These are phyloP conservation scores for Desmodus rotundus DNA, from an alignment of 2,113 vertebrate species.

Conservation along the genomic window DNA sequence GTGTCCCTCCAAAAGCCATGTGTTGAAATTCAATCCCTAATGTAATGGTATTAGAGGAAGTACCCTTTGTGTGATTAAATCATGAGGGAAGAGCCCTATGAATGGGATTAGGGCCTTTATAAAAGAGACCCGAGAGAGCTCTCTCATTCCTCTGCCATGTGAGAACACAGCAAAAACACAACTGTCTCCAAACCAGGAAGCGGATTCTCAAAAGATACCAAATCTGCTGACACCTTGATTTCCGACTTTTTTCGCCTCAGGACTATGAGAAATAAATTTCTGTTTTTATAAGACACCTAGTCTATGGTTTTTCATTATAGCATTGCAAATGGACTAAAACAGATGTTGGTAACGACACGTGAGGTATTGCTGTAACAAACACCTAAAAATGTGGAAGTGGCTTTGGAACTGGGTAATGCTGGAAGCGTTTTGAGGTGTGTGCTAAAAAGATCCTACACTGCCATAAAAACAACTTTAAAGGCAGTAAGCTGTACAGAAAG, in stretches of 20 bases:
- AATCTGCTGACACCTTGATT: background rate
- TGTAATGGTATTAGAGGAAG: background rate
- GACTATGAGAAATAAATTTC: background rate
- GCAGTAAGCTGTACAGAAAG: background rate
- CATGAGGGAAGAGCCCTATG: too few species aligned
- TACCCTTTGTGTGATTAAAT: background rate
- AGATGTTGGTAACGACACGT: background rate
- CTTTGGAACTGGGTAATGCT: background rate
- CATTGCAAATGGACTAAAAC: background rate
- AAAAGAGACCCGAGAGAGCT: too few species aligned
- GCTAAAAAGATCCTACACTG: background rate
- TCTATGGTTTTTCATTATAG: background rate
- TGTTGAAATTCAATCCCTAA: background rate
- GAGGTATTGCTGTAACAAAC: background rate
- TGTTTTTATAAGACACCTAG: background rate
- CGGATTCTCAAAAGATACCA: background rate
- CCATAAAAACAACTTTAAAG: background rate
- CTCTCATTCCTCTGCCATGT: too few species aligned
- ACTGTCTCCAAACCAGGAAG: too few species aligned
- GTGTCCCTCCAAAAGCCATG: background rate
- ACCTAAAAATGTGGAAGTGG: background rate
- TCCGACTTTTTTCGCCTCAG: background rate
- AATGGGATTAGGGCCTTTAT: too few species aligned
- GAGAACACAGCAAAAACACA: too few species aligned
- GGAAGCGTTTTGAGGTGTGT: background rate